Base-by-base conservation (phyloP, 1,140 invertebrate species). In the Scaptomyza montana region DNA sequence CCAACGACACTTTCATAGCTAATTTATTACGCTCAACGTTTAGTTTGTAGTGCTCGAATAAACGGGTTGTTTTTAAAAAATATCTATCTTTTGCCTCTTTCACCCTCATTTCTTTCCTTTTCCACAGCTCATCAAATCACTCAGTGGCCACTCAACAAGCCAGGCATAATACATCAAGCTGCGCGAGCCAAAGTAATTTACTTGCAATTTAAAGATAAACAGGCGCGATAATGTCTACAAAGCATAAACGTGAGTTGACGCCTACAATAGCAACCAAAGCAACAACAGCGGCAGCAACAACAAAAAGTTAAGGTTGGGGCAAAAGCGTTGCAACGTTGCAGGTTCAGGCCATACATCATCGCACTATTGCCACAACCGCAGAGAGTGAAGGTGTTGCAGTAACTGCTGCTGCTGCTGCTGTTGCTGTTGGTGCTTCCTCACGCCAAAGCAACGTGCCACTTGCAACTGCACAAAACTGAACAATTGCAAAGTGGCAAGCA, bases 171-270 rank as follows among this genome's bases (percentile, higher is more conserved):
- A 89, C 80, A 87, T 87, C 82, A 87, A 79, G 66, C 66, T 78
- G 73, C 78, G 79, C 84, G 79, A 89, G 84, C 84, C 79, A 87
- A 89, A 80, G 84, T 89, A 89, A 89, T 89, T 89, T 89, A 89
- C 84, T 89, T 89, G 84, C 84, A 89, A 89, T 89, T 89, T 89
- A 89, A 89, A 89, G 84, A 89, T 89, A 89, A 89, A 89, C 84
- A 89, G 84, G 85, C 84, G 84, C 84, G 84, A 89, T 89, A 89
- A 89, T 89, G 84, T 89, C 84, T 89, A 89, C 86, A 90, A 90
- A 90, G 78, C 78, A 90, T 90, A 90, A 90, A 90, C 87, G 87
- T 90, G 87, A 90, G 87, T 90, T 90, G 81, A 90, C 87, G 87
- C 87, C 87, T 90, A 90, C 87, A 90, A 90, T 86, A 75, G 70